These are phyloP conservation scores for Acropora yongei DNA, from an alignment of 64 coral and sea anemone genomes.

Conservation along the genomic window DNA sequence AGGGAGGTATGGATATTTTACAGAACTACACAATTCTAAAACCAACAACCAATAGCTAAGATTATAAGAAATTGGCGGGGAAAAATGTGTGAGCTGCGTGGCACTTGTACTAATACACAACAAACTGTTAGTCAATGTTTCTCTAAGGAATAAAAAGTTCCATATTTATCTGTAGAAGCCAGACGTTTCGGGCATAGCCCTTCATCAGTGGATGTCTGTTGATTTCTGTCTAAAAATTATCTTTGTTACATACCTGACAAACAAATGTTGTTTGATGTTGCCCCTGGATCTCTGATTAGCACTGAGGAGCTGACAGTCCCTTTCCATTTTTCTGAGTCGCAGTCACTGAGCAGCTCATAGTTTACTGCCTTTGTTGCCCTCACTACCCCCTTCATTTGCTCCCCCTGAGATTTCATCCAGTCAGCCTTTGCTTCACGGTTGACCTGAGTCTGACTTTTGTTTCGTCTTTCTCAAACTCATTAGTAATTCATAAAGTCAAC, in stretches of 20 bases:
- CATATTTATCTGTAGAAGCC: background rate
- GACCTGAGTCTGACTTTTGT: background rate
- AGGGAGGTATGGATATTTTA: no score
- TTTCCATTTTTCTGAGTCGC: background rate
- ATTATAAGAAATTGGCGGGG: background rate
- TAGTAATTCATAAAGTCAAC: no score
- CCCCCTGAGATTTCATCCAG: background rate
- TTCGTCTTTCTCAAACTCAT: background rate
- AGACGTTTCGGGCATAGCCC: background rate
- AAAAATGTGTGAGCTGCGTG: background rate
- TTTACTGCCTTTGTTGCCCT: background rate
- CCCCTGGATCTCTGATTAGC: background rate
- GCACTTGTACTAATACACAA: background rate
- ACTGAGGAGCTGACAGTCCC: background rate
- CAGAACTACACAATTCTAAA: background rate
- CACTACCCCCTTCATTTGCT: slow-evolving; percentile 1
- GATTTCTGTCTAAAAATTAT: no score
- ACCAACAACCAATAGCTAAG: background rate
- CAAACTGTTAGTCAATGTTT: background rate
- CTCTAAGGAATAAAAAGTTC: background rate
- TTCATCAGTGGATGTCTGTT: no score
- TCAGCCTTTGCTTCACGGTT: slow-evolving; percentile 1
- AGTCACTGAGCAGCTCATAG: background rate
- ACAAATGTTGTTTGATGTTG: background rate
- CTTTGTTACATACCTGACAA: background rate